These are phyloP conservation scores for Fulica atra DNA, from an alignment of 2,113 vertebrate genomes.

Conservation along the genomic window DNA sequence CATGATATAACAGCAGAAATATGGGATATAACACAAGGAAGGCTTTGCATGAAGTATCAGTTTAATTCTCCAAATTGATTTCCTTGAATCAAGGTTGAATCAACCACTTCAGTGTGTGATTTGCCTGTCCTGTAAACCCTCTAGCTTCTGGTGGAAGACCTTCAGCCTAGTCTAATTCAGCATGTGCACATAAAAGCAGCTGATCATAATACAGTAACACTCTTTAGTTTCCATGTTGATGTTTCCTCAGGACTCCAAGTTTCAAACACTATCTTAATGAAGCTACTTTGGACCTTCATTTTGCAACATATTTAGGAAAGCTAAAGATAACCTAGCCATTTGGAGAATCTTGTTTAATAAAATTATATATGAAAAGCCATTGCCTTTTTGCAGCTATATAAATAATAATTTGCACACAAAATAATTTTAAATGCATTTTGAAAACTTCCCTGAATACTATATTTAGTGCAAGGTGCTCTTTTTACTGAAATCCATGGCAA, in stretches of 20 bases:
- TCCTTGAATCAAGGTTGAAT: neutral
- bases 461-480: neutral
- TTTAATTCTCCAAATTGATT: neutral
- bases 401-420: neutral
- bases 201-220: neutral
- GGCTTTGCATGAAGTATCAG: neutral
- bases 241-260: neutral
- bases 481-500: neutral
- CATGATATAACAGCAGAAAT: neutral
- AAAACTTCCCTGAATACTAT: neutral
- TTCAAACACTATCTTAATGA: neutral
- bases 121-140: neutral
- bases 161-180: neutral
- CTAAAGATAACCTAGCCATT: neutral
- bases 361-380: neutral
- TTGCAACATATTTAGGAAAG: neutral
- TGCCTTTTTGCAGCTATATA: neutral
- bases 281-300: neutral
- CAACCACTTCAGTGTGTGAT: neutral
- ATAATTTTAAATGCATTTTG: neutral
- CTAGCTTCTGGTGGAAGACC: neutral
- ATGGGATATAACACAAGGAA: neutral
- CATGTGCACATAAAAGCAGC: neutral
- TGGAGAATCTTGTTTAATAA: neutral
- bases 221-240: neutral